Evolutionary conservation across 2,888 invertebrate species (phyloP).

Genomic region (Melikaiella ostensackeni): DNA sequence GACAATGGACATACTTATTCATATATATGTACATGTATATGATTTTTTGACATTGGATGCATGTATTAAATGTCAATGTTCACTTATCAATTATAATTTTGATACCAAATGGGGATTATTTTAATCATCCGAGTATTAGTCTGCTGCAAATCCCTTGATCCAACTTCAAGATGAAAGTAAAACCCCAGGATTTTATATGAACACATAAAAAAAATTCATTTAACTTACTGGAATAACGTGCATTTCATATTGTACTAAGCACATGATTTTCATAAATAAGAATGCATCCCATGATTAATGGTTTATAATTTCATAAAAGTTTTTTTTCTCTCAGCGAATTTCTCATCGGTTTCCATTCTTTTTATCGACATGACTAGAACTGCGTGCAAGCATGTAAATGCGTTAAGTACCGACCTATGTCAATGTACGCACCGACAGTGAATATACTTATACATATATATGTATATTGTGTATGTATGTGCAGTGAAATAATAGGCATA

Average conservation of each 20-base stretch:
- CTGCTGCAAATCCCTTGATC: too few species aligned
- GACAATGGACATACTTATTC: too few species aligned
- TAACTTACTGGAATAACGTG: not conserved
- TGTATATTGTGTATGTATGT: constrained; percentile 43
- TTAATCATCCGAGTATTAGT: too few species aligned
- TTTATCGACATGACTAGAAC: constrained; percentile 43
- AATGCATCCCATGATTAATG: not conserved
- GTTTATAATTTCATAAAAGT: not conserved
- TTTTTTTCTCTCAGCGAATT: not conserved
- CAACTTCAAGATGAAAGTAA: too few species aligned
- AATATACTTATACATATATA: not conserved
- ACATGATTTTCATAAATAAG: not conserved
- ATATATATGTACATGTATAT: too few species aligned
- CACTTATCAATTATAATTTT: too few species aligned
- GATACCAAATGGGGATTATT: too few species aligned
- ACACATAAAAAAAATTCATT: too few species aligned
- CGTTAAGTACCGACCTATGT: constrained; percentile 47
- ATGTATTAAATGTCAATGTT: too few species aligned
- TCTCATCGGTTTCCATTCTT: constrained; percentile 38
- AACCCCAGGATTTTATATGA: too few species aligned
- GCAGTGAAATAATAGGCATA: constrained; percentile 50
- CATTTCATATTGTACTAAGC: too few species aligned
- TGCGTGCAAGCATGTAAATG: constrained; percentile 49
- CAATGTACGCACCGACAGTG: constrained; percentile 40
- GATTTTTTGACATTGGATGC: too few species aligned